Evolutionary conservation across 1,140 invertebrate species (phyloP).

Genomic region (Trichogramma pretiosum): DNA sequence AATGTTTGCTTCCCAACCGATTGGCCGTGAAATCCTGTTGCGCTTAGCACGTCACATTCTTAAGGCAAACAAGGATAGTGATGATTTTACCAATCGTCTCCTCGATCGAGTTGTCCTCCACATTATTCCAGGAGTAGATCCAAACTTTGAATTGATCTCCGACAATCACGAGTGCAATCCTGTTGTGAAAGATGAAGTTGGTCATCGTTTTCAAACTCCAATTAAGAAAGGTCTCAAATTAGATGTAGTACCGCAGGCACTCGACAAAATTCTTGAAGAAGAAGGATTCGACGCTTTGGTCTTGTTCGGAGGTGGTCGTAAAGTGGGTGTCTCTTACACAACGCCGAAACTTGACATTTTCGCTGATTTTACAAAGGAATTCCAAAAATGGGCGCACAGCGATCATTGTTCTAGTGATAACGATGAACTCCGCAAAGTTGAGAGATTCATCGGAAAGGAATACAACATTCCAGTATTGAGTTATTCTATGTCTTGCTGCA

Average conservation of each 20-base stretch:
- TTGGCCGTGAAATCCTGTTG: constrained; percentile 74
- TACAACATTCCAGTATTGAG: constrained; percentile 36
- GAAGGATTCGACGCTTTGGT: constrained; percentile 55
- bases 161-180: constrained; percentile 43
- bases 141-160: constrained; percentile 44
- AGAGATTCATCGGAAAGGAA: constrained; percentile 29
- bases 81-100: constrained; percentile 55
- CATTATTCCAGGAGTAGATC: constrained; percentile 65
- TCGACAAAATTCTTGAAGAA: constrained; percentile 48
- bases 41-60: constrained; percentile 75
- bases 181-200: constrained; percentile 47
- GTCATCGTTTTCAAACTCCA: constrained; percentile 48
- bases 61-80: constrained; percentile 56
- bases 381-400: too few relatives aligned
- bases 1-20: constrained; percentile 71
- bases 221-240: constrained; percentile 36
- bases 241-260: constrained; percentile 46
- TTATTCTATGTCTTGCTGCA: constrained; percentile 62
- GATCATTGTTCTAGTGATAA: too few relatives aligned
- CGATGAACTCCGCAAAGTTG: constrained; percentile 27
- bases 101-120: constrained; percentile 67
- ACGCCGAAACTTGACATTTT: too few relatives aligned
- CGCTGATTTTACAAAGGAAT: too few relatives aligned
- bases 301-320: constrained; percentile 54
- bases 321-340: constrained; percentile 47